Evolutionary conservation across 2,888 invertebrate species (phyloP).

Genomic region (Aleiodes testaceus): DNA sequence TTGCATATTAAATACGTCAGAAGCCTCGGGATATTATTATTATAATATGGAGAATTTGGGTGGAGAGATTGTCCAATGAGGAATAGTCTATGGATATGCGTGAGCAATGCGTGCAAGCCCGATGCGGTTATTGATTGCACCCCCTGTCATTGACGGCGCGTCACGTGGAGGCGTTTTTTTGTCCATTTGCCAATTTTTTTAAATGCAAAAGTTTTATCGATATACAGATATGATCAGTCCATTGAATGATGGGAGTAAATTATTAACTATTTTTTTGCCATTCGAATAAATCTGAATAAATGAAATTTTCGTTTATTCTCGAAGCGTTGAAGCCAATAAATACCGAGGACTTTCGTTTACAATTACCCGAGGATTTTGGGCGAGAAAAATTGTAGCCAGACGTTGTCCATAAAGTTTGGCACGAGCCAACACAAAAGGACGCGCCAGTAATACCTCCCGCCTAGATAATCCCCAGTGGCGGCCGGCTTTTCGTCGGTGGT

Average conservation of each 20-base stretch:
- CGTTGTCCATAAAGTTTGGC: conserved; percentile 42
- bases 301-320: too few species aligned
- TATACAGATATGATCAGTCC: neutral
- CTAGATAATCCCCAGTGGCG: conserved; percentile 18
- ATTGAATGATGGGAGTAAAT: neutral
- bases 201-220: conserved; percentile 5
- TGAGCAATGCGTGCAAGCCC: conserved; percentile 63
- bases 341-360: too few species aligned
- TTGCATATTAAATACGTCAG: conserved; percentile 66
- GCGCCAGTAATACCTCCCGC: conserved; percentile 12
- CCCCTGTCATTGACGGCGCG: conserved; percentile 69
- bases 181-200: conserved; percentile 45
- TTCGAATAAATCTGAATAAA: too few species aligned
- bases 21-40: neutral
- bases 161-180: conserved; percentile 60
- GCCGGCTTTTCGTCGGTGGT: conserved; percentile 15
- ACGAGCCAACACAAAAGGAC: conserved; percentile 45
- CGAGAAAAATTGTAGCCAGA: conserved; percentile 1
- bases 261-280: too few species aligned
- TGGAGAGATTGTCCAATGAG: conserved; percentile 45
- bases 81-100: conserved; percentile 49
- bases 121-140: conserved; percentile 70
- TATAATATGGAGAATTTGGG: neutral
- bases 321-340: too few species aligned
- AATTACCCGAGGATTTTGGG: neutral